A percentile compares a stretch with the other conserved stretches of the same genome.
Conservation (phyloP, 2,888 invertebrate genomes). For the Phanerotoma sp. region DNA sequence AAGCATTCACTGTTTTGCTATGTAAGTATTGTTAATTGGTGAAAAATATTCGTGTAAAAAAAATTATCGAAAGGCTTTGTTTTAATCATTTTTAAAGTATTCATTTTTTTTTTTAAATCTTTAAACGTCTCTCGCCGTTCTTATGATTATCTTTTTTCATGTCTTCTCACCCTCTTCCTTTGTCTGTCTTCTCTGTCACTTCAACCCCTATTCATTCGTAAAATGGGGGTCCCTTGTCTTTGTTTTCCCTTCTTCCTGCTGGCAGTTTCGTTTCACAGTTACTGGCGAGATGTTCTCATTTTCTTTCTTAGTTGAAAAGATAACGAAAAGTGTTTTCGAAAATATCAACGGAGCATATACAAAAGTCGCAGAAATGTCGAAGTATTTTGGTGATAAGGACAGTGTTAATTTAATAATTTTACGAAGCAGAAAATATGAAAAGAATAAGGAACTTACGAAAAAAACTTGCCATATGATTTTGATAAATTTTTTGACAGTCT, state of each 20-base stretch:
- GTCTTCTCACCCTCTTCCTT: conserved; percentile 33
- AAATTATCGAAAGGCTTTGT: neutral
- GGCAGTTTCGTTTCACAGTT: conserved; percentile 53
- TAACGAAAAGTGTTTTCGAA: neutral
- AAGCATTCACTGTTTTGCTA: conserved; percentile 26
- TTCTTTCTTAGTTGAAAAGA: neutral
- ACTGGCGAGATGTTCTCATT: conserved; percentile 30
- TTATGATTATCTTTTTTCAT: conserved; percentile 22
- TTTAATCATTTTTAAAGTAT: neutral
- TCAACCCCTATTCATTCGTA: conserved; percentile 44
- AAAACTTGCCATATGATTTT: too few relatives aligned
- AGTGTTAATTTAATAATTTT: neutral
- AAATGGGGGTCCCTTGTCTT: conserved; percentile 54
- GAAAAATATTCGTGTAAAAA: neutral
- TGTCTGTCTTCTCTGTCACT: conserved; percentile 40
- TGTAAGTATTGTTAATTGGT: conserved; percentile 9
- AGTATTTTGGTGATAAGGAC: neutral
- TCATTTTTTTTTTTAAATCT: too few relatives aligned
- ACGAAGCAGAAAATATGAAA: too few relatives aligned
- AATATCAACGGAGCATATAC: neutral
- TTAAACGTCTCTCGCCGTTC: neutral
- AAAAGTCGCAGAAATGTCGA: too few relatives aligned
- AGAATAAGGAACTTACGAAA: too few relatives aligned
- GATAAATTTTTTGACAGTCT: too few relatives aligned
- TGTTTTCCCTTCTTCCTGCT: conserved; percentile 55